These are phyloP conservation scores for Carassius carassius DNA, from an alignment of 2,113 vertebrate genomes.

Conservation along the genomic window DNA sequence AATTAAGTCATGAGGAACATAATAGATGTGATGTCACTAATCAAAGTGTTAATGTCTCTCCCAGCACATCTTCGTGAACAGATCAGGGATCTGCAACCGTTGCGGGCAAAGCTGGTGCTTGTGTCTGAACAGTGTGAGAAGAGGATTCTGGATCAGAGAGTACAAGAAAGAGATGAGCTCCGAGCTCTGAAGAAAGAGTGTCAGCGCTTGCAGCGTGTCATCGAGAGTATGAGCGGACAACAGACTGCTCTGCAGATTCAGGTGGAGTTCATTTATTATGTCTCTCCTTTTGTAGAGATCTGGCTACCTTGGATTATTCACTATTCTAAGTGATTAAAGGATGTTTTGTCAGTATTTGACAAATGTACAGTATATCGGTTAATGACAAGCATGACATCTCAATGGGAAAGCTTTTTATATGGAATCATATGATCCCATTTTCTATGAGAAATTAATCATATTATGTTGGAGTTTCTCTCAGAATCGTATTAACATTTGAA, in stretches of 20 bases:
- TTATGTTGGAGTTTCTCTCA: no score
- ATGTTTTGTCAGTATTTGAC: neutral
- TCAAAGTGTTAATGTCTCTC: neutral
- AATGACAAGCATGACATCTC: neutral
- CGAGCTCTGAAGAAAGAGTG: constrained; percentile 76
- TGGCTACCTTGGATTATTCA: no score
- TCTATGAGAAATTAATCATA: no score
- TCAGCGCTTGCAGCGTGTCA: constrained; percentile 70
- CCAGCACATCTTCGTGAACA: constrained; percentile 74
- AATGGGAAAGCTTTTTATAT: neutral
- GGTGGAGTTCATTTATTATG: constrained; percentile 64
- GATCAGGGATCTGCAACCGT: constrained; percentile 75
- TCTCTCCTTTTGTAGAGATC: no score
- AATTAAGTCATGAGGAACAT: neutral
- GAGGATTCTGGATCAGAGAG: constrained; percentile 72
- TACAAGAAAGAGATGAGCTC: constrained; percentile 77
- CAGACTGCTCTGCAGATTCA: constrained; percentile 72
- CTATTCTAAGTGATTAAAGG: no score
- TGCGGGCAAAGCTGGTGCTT: constrained; percentile 73
- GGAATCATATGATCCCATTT: no score
- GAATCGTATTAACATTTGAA: no score
- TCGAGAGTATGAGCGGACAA: constrained; percentile 75
- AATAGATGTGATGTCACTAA: neutral
- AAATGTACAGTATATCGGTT: neutral
- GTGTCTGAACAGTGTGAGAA: constrained; percentile 75